Conservation (phyloP, 2,888 invertebrate genomes). For the Brachypterus glaber region DNA sequence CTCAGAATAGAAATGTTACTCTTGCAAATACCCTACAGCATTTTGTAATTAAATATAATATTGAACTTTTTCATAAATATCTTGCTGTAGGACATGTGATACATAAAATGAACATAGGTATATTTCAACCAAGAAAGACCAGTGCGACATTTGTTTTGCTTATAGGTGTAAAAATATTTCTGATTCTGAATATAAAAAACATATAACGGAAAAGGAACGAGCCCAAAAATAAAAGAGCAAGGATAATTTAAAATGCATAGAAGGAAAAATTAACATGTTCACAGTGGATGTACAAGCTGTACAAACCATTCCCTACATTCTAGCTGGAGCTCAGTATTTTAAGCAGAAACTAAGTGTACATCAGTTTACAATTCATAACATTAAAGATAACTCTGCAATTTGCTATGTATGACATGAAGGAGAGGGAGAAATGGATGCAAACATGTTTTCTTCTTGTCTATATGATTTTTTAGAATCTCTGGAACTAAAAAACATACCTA, state of each 20-base stretch:
- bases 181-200: slow-evolving; percentile 11
- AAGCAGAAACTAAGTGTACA: slow-evolving; percentile 18
- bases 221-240: slow-evolving; percentile 13
- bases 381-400: slow-evolving; percentile 13
- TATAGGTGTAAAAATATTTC: slow-evolving; percentile 11
- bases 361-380: slow-evolving; percentile 14
- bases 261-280: slow-evolving; percentile 12
- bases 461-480: slow-evolving; percentile 15
- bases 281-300: slow-evolving; percentile 21
- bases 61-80: too few relatives aligned
- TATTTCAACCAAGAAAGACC: slow-evolving; percentile 16
- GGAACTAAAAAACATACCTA: slow-evolving; percentile 13
- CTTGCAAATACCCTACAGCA: too few relatives aligned
- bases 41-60: too few relatives aligned
- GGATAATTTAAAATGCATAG: slow-evolving; percentile 12
- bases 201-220: slow-evolving; percentile 13
- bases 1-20: too few relatives aligned
- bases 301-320: slow-evolving; percentile 15
- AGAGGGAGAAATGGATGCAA: slow-evolving; percentile 17
- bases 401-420: slow-evolving; percentile 22
- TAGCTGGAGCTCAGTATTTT: slow-evolving; percentile 14
- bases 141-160: slow-evolving; percentile 17
- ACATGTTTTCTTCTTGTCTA: slow-evolving; percentile 16
- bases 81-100: too few relatives aligned
- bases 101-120: slow-evolving; percentile 13